Conservation (phyloP, 2,797 vertebrate species). For the Enteromius anoplus region DNA sequence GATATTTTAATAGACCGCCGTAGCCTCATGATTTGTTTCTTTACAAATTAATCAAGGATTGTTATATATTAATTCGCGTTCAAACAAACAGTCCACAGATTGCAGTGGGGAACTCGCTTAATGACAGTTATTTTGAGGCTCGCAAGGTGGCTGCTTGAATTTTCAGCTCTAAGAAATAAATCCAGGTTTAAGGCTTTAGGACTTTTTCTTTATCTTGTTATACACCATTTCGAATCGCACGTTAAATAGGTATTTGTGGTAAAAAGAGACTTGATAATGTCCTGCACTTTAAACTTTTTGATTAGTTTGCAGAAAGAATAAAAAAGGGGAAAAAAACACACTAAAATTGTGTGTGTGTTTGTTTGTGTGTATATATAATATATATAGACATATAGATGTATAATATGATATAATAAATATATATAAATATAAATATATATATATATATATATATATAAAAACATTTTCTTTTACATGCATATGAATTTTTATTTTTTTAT, state of each 20-base stretch:
- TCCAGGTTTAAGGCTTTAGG: neutral
- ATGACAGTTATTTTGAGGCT: slow-evolving; percentile 9
- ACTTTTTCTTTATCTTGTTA: neutral
- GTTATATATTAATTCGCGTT: slow-evolving; percentile 33
- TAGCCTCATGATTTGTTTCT: slow-evolving; percentile 51
- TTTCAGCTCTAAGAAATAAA: neutral
- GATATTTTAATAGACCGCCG: slow-evolving; percentile 41
- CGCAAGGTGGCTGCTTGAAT: no score
- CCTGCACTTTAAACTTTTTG: neutral
- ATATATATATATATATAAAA: no score
- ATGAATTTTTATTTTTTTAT: neutral
- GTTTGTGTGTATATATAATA: no score
- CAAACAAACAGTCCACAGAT: neutral
- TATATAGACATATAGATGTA: no score
- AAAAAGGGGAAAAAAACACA: neutral
- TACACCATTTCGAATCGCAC: neutral
- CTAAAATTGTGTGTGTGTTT: no score
- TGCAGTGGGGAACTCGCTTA: neutral
- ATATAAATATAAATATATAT: no score
- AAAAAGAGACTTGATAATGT: neutral
- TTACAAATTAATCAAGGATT: slow-evolving; percentile 51
- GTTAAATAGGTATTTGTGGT: neutral
- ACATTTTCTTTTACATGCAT: neutral
- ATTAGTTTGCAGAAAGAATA: neutral
- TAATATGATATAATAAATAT: no score